Evolutionary conservation across 2,888 invertebrate species (phyloP).

Genomic region (Aplocera efformata): DNA sequence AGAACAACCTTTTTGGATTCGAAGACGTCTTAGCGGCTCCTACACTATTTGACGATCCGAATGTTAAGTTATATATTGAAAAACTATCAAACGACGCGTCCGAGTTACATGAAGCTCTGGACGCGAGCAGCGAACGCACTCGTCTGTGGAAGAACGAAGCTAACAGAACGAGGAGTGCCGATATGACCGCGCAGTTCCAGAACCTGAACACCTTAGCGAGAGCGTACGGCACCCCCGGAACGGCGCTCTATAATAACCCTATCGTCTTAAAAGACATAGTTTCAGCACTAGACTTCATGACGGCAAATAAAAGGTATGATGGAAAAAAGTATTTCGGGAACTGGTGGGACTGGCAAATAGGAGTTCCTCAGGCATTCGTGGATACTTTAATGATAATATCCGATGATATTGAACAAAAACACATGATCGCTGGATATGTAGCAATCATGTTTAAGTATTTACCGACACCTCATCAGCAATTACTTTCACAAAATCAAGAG

Average conservation of each 20-base stretch:
- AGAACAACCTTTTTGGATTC: no score
- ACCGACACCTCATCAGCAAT: background rate
- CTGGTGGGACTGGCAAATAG: background rate
- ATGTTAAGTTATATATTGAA: no score
- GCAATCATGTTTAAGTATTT: background rate
- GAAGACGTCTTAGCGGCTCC: no score
- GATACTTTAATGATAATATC: background rate
- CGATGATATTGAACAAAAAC: background rate
- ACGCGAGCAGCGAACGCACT: no score
- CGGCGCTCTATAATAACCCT: background rate
- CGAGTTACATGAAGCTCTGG: no score
- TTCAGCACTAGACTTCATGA: background rate
- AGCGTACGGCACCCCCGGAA: background rate
- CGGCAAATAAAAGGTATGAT: background rate
- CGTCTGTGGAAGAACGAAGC: constrained; percentile 7
- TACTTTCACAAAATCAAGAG: no score
- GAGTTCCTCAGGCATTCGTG: background rate
- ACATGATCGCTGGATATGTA: background rate
- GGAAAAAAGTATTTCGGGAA: background rate
- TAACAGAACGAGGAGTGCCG: constrained; percentile 2
- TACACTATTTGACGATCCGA: no score
- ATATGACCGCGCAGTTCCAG: background rate
- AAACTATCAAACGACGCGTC: no score
- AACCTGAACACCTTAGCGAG: background rate
- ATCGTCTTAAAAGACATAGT: background rate